Evolutionary conservation across 2,113 vertebrate genomes (phyloP).

Genomic region (Channa maculata): DNA sequence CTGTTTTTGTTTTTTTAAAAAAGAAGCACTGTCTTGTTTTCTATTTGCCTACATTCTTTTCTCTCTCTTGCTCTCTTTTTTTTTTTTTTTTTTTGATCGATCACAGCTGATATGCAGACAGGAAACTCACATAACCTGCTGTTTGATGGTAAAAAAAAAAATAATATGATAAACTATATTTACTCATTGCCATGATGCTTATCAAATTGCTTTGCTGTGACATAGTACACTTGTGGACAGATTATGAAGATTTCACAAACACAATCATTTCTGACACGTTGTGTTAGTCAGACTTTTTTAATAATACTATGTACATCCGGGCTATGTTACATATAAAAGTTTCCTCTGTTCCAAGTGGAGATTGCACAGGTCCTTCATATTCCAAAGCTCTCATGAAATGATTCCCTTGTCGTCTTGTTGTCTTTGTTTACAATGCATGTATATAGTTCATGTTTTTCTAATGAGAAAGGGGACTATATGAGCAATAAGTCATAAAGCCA

Average conservation of each 20-base stretch:
- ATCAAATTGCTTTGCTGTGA: too few relatives aligned
- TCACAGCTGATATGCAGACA: neutral
- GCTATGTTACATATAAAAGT: neutral
- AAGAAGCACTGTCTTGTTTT: too few relatives aligned
- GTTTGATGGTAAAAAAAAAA: too few relatives aligned
- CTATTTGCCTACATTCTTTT: too few relatives aligned
- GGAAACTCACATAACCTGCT: neutral
- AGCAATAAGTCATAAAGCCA: slow-evolving; percentile 12
- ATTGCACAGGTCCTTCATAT: neutral
- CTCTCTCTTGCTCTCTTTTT: too few relatives aligned
- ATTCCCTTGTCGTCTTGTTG: neutral
- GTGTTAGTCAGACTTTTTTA: too few relatives aligned
- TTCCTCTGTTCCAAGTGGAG: neutral
- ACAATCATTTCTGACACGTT: too few relatives aligned
- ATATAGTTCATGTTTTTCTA: slow-evolving; percentile 22
- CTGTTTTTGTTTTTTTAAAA: neutral
- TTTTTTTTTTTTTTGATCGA: too few relatives aligned
- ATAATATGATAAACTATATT: too few relatives aligned
- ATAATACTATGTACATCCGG: neutral
- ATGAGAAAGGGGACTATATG: slow-evolving; percentile 1
- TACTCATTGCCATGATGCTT: too few relatives aligned
- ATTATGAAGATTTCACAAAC: too few relatives aligned
- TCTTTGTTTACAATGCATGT: slow-evolving; percentile 20
- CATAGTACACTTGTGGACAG: too few relatives aligned
- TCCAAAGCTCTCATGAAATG: slow-evolving; percentile 1